Evolutionary conservation across 1,140 invertebrate genomes (phyloP), one percentile per base, ranked within the genome.

Genomic region (Dufourea novaeangliae): DNA sequence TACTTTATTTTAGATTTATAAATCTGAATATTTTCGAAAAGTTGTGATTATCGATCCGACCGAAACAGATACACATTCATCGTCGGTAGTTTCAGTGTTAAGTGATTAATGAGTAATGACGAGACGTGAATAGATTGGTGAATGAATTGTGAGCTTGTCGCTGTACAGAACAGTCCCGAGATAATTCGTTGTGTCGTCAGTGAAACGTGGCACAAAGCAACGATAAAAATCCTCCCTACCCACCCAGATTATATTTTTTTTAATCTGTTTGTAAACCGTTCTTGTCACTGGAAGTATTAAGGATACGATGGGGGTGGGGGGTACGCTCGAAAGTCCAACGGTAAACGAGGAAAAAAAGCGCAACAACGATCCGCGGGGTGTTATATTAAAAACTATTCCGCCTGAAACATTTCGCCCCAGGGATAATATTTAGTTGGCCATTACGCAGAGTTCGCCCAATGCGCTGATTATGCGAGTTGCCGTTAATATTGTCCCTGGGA

Each of bases 311-410:
- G 46, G n/a, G 29, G 17, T 39, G 27, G 50, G 27, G 37, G 34
- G 41, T 34, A 37, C 27, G 8, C 7, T 3, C 3, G 12, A 37
- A 7, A 14, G 12, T 11, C 20, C 34, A 6, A 34, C 20, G 8
- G 7, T 3, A 0, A 37, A 29, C 14, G n/a, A 29, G 6, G 34
- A 32, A n/a, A n/a, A 25, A 56, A n/a, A 69, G 41, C 29, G 46
- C 8, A n/a, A 50, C 46, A 50, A 50, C 46, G 46, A 50, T 50
- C 46, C 54, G 34, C 27, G 22, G n/a, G 20, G 69, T 69, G 64
- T 67, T 61, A 27, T 69, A 76, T 76, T 69, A 69, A 76, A 75
- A 76, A 76, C 66, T 46, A 76, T 76, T 59, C 41, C 66, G 20
- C 1, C n/a, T 50, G 73, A 69, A 76, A 29, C 32, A 29, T 69